phyloP scores from a whole-genome alignment of 2,888 invertebrate genomes.

The Trichopoda pennipes region DNA sequence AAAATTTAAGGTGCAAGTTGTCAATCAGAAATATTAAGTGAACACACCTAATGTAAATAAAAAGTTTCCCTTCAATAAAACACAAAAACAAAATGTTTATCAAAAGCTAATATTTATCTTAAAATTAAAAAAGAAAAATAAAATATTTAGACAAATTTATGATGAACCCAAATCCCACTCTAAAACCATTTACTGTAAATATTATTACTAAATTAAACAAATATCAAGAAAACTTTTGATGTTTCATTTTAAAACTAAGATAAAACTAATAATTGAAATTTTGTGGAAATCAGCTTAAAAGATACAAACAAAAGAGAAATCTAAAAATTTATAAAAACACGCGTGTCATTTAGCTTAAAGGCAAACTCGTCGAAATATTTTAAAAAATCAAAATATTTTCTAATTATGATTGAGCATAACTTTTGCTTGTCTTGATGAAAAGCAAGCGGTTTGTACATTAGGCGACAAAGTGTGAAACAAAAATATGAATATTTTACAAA shows the following conservation, averaged over 20 bases:
- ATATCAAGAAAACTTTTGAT: constrained; percentile 29
- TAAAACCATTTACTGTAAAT: constrained; percentile 73
- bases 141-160: constrained; percentile 69
- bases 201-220: constrained; percentile 73
- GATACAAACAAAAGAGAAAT: constrained; percentile 61
- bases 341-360: constrained; percentile 9
- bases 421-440: neutral
- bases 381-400: neutral
- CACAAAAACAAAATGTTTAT: constrained; percentile 36
- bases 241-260: constrained; percentile 51
- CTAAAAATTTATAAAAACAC: neutral
- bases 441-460: neutral
- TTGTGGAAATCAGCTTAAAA: constrained; percentile 64
- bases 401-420: neutral
- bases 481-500: constrained; percentile 36
- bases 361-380: constrained; percentile 30
- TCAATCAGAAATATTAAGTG: neutral
- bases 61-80: constrained; percentile 1
- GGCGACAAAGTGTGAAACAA: constrained; percentile 22
- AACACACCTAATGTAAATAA: no score
- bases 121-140: constrained; percentile 31
- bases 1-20: neutral
- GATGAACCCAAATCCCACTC: constrained; percentile 53
- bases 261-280: constrained; percentile 68
- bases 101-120: constrained; percentile 53